Conservation (phyloP, 2,888 invertebrate species). For the Yponomeuta cagnagella region DNA sequence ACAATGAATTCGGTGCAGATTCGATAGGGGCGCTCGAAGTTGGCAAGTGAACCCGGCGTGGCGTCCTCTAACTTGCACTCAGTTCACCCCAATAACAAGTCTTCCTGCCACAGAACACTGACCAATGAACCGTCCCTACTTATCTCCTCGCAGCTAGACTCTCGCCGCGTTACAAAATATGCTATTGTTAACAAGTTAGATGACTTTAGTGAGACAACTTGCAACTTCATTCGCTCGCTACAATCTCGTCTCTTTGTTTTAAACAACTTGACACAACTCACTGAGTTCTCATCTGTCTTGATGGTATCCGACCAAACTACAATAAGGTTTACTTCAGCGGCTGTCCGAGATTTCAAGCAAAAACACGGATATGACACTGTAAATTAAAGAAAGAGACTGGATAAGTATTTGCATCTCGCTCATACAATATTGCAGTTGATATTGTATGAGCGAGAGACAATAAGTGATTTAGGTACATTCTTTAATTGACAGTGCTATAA, state of each 20-base stretch:
- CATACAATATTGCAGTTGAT: background rate
- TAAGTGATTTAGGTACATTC: background rate
- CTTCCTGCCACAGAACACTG: background rate
- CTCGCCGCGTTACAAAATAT: background rate
- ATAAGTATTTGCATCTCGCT: no score
- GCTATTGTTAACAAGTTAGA: background rate
- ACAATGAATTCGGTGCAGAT: background rate
- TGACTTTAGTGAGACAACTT: background rate
- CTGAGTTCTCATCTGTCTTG: background rate
- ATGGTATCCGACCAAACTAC: background rate
- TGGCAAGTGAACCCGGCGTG: background rate
- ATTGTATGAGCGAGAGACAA: background rate
- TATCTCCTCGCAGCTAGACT: background rate
- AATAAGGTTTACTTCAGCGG: no score
- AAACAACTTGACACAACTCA: background rate
- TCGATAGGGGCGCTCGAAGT: background rate
- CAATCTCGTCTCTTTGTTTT: background rate
- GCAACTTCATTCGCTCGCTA: background rate
- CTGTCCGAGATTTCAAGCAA: no score
- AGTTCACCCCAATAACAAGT: conserved; percentile 2
- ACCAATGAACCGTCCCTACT: background rate
- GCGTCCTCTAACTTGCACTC: background rate
- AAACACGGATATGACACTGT: background rate
- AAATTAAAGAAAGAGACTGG: background rate
- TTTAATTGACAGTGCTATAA: background rate